Base-by-base conservation (phyloP, 2,797 vertebrate genomes). In the Sphenopsis melanotis region DNA sequence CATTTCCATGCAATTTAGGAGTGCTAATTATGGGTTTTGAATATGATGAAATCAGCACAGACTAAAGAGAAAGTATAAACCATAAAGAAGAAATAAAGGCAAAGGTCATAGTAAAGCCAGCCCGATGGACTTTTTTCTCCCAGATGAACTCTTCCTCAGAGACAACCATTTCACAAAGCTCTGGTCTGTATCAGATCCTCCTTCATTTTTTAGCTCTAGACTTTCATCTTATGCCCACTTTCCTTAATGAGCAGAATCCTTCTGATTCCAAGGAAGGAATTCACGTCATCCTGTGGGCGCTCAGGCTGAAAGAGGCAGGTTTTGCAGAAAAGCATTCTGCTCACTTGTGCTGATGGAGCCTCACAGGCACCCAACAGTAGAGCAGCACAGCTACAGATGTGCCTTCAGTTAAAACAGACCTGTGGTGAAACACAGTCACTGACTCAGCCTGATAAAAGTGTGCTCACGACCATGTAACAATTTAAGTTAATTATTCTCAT, bases 401-500 rank as follows among this genome's bases (percentile, higher is more conserved):
- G 26, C 15, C 63, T 72, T 24, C 63, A 60, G 69, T 30, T 85
- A 44, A 60, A 60, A 55, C 0, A 78, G 66, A 55, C 34, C 26
- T 19, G 42, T 21, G 29, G 41, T 66, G 64, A 63, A 88, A 84
- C 36, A 47, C 2, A 0, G 61, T 16, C 76, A 50, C 4, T 64
- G 57, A 50, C 47, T 78, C 15, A 41, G 47, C 15, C 50, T 1
- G 0, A 41, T 16, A 82, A 61, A 61, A 71, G 44, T 2, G 2
- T 74, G 55, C 39, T 90, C 69, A 41, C 0, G 0, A 39, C 22
- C 24, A 74, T 0, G 8, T 9, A 94, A 41, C 21, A 44, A n/a
- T 53, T 44, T 24, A 50, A 56, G 50, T 81, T 36, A 41, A 65
- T 63, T 17, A 65, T 15, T 13, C 39, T 69, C n/a, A 9, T 63